Evolutionary conservation across 2,888 invertebrate genomes (phyloP), one percentile per base, ranked within the genome.

Genomic region (Apamea anceps): DNA sequence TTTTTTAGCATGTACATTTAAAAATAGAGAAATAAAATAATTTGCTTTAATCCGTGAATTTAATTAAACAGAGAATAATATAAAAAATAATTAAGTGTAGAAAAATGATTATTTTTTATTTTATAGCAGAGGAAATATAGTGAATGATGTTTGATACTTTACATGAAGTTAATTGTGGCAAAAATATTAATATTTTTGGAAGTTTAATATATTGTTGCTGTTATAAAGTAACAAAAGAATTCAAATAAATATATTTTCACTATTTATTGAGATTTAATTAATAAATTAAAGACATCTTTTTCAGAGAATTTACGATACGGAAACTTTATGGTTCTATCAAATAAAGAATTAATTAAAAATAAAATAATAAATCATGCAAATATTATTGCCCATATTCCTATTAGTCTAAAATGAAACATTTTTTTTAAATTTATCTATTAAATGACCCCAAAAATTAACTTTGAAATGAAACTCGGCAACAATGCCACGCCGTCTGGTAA

Each of bases 371-470:
- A 77, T 21, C 21, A 45, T 48, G 1, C 0, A 70, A 67, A 77
- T 66, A 45, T 42, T 60, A 71, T 62, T 42, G 12, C 25, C 28
- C 66, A 78, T 51, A 60, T 54, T 75, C 68, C 71, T 37, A 72
- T 75, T 77, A 79, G 42, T 65, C 12, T 8, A 79, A 91, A 92
- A 88, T 84, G 75, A 90, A 90, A 87, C 77, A 80, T 80, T 81
- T 80, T 70, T 28, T 8, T 0, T 5, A 25, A 57, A 57, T 70
- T 57, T 15, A 79, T 75, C 75, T 13, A 4, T 57, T 28, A 57
- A 32, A n/a, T 82, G 1, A 70, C 32, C 0, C 48, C 67, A 65
- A 72, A 84, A 79, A 80, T 73, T 72, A 8, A 73, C 75, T 45
- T 76, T n/a, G 12, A 72, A 73, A 75, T 42, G 2, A 2, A 10